Conservation (phyloP, 2,113 vertebrate genomes). For the Bettongia penicillata region DNA sequence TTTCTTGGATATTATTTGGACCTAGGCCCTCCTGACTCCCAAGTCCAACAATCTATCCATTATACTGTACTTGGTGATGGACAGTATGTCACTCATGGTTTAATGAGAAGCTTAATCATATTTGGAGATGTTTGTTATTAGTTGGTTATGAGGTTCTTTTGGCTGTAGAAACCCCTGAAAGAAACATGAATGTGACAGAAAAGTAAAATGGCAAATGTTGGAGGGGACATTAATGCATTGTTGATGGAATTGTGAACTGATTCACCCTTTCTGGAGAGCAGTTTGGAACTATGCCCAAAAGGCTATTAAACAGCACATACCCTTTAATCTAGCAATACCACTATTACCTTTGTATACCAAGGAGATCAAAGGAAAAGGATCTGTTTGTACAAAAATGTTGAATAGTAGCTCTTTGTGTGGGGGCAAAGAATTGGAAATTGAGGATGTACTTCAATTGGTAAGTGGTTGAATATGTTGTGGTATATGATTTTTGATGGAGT, state of each 20-base stretch:
- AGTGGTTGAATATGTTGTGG: not conserved
- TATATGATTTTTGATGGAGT: not conserved
- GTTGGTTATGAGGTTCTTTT: not conserved
- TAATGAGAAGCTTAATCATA: not conserved
- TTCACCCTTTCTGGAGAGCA: no score
- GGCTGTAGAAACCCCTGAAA: not conserved
- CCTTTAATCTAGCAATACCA: no score
- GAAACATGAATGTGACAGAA: not conserved
- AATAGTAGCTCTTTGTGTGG: not conserved
- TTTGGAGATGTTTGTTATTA: not conserved
- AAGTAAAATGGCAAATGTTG: no score
- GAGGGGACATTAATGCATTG: no score
- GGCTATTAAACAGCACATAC: no score
- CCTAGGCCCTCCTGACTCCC: not conserved
- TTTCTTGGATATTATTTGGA: not conserved
- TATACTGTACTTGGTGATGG: not conserved
- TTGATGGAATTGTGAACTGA: no score
- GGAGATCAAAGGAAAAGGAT: no score
- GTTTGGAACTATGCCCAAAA: no score
- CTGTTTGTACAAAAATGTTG: not conserved
- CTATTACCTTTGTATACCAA: no score
- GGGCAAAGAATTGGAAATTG: not conserved
- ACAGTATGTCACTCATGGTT: not conserved
- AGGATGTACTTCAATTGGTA: not conserved
- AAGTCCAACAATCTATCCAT: not conserved